Percentiles rank a stretch among this genome's conserved stretches.
phyloP scores from a whole-genome alignment of 2,888 invertebrate genomes.

The Volucella zonaria region DNA sequence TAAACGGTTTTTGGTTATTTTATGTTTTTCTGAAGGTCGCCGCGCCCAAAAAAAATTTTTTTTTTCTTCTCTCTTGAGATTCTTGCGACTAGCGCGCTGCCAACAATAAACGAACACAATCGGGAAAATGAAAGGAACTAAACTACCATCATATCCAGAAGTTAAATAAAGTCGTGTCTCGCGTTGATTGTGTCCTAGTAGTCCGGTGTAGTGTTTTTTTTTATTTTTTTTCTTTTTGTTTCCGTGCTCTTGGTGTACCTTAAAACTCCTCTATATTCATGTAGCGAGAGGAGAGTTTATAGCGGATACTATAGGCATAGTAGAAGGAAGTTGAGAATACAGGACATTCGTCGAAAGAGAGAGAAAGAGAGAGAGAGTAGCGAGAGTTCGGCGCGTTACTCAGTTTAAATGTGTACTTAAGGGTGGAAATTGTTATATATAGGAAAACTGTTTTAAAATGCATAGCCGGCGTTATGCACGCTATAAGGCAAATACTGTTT shows the following conservation, averaged over 20 bases:
- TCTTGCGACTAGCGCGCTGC: constrained; percentile 78
- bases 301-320: constrained; percentile 43
- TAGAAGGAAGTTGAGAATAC: constrained; percentile 47
- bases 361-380: constrained; percentile 33
- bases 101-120: constrained; percentile 80
- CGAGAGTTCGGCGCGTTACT: constrained; percentile 42
- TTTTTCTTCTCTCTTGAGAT: constrained; percentile 71
- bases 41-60: constrained; percentile 81
- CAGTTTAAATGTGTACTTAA: constrained; percentile 42
- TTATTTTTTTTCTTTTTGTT: constrained; percentile 37
- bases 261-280: constrained; percentile 42
- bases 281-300: constrained; percentile 50
- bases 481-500: neutral
- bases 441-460: neutral
- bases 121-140: constrained; percentile 82
- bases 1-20: constrained; percentile 25
- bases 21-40: constrained; percentile 77
- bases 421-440: constrained; percentile 55
- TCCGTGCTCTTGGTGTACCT: constrained; percentile 52
- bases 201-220: constrained; percentile 47
- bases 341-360: constrained; percentile 45
- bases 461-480: neutral
- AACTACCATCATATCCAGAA: constrained; percentile 75
- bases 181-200: constrained; percentile 49
- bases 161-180: constrained; percentile 70